Conservation (phyloP, 1,140 invertebrate genomes). For the Stegodyphus mimosarum region DNA sequence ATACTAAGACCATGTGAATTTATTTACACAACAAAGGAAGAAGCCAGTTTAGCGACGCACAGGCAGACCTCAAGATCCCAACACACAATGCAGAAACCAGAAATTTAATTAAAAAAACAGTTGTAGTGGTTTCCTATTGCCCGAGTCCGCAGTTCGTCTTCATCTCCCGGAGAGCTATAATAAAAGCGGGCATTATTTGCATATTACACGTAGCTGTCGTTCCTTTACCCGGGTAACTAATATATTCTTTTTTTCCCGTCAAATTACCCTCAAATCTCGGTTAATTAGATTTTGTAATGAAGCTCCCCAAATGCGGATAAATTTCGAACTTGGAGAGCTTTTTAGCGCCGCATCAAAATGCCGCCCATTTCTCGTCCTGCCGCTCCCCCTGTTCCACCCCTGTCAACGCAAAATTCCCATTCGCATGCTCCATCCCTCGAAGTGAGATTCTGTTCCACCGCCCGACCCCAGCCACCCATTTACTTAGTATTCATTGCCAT, state of each 20-base stretch:
- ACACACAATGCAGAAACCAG: background rate
- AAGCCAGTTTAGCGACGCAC: background rate
- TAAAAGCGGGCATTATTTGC: slow-evolving; percentile 3
- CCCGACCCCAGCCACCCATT: background rate
- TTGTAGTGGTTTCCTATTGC: background rate
- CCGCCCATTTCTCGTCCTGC: slow-evolving; percentile 8
- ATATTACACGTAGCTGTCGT: background rate
- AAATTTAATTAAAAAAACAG: background rate
- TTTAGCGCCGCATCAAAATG: slow-evolving; percentile 14
- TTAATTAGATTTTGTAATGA: slow-evolving; percentile 20
- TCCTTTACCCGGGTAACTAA: background rate
- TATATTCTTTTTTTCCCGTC: background rate
- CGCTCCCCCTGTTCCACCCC: background rate
- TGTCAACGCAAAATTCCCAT: background rate
- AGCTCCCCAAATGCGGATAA: background rate
- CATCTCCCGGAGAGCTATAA: background rate
- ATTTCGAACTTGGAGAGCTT: background rate
- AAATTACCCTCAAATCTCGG: background rate
- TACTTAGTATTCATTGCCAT: background rate
- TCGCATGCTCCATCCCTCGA: background rate
- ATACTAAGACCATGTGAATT: background rate
- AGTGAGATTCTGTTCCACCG: background rate
- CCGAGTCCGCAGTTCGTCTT: background rate
- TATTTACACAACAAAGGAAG: background rate
- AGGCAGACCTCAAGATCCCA: background rate